These are phyloP conservation scores for Nansenia antarctica DNA, from an alignment of 2,113 vertebrate genomes.

Conservation along the genomic window DNA sequence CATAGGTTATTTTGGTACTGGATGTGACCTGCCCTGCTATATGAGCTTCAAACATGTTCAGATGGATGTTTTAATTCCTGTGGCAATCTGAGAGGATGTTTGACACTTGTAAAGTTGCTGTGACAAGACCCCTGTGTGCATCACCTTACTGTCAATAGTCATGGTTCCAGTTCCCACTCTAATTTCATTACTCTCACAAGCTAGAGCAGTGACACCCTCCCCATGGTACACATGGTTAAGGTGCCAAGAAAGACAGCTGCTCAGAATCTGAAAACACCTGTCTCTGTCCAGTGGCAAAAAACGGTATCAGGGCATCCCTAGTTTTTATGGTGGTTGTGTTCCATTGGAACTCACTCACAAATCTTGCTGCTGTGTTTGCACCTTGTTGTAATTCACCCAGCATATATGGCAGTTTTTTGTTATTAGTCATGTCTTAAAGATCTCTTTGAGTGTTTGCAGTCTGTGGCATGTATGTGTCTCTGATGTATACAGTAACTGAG, in stretches of 20 bases:
- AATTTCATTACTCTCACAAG: neutral
- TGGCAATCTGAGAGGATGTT: conserved; percentile 13
- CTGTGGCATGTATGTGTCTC: no score
- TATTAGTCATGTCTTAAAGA: no score
- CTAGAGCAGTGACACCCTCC: neutral
- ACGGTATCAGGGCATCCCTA: no score
- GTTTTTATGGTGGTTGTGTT: no score
- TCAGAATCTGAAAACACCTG: neutral
- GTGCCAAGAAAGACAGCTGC: neutral
- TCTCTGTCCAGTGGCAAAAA: no score
- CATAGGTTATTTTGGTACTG: neutral
- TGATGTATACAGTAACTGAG: no score
- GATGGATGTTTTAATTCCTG: conserved; percentile 16
- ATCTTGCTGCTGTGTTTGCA: no score
- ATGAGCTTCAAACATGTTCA: neutral
- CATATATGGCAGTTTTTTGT: no score
- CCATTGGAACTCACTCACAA: no score
- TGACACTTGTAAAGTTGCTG: neutral
- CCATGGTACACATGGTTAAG: neutral
- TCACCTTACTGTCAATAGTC: neutral
- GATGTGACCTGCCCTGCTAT: neutral
- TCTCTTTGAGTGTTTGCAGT: no score
- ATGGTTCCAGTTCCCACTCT: neutral
- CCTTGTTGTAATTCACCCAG: no score
- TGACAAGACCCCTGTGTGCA: neutral